Conservation (phyloP, 2,888 invertebrate species). For the Coleophora deauratella region DNA sequence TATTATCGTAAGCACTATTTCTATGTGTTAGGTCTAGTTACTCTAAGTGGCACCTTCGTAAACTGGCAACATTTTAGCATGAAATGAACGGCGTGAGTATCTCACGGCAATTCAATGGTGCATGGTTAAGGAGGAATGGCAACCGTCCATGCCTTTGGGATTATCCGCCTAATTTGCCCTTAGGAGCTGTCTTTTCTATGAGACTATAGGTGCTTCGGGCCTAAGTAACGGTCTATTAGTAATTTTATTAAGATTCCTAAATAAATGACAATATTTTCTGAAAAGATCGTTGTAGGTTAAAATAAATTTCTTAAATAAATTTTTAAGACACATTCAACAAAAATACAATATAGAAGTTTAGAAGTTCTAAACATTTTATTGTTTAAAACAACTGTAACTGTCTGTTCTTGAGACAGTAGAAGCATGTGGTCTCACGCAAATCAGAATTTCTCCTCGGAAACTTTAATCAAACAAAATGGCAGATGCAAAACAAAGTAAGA, state of each 20-base stretch:
- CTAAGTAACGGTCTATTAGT: no score
- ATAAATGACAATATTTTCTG: no score
- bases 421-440: not conserved
- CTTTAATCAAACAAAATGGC: slow-evolving; percentile 11
- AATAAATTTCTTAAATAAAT: no score
- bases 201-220: not conserved
- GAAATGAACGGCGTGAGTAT: slow-evolving; percentile 23
- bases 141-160: slow-evolving; percentile 18
- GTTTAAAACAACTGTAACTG: no score
- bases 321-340: no score
- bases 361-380: no score
- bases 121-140: slow-evolving; percentile 20
- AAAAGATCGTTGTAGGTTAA: no score
- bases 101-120: slow-evolving; percentile 36
- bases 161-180: slow-evolving; percentile 33
- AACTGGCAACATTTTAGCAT: slow-evolving; percentile 28
- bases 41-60: slow-evolving; percentile 13
- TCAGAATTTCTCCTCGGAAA: slow-evolving; percentile 3
- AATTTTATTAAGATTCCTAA: no score
- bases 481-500: slow-evolving; percentile 4
- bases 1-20: no score
- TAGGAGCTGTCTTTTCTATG: slow-evolving; percentile 9
- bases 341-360: no score
- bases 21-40: no score
- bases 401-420: not conserved